phyloP scores from a whole-genome alignment of 2,113 vertebrate species.

The Jacana jacana region DNA sequence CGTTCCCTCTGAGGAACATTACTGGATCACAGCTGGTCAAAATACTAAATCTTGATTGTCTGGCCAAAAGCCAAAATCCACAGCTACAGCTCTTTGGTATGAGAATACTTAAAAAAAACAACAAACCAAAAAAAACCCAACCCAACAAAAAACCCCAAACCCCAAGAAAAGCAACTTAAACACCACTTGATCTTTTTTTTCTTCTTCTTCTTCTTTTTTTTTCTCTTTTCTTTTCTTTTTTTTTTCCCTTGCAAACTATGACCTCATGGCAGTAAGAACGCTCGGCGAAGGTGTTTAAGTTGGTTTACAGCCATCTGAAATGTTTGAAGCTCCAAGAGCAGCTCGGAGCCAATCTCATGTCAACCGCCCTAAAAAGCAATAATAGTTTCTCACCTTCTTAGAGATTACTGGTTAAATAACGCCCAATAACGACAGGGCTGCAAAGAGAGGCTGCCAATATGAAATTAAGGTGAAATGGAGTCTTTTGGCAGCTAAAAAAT shows the following conservation, averaged over 20 bases:
- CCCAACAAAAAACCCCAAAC: too few relatives aligned
- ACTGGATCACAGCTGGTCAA: slow-evolving; percentile 74
- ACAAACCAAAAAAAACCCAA: fast-evolving
- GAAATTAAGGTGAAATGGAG: slow-evolving; percentile 50
- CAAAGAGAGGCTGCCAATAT: slow-evolving; percentile 49
- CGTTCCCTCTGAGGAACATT: slow-evolving; percentile 68
- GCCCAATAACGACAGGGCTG: slow-evolving; percentile 31
- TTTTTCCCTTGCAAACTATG: slow-evolving; percentile 51
- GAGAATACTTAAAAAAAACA: slow-evolving; percentile 37
- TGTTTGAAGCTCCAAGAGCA: slow-evolving; percentile 51
- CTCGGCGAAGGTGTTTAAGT: slow-evolving; percentile 71
- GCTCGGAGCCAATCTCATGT: slow-evolving; percentile 59
- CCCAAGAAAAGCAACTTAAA: background rate
- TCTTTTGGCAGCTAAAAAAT: slow-evolving; percentile 60
- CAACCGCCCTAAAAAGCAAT: slow-evolving; percentile 65
- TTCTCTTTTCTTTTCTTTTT: slow-evolving; percentile 7
- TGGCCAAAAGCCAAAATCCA: slow-evolving; percentile 69
- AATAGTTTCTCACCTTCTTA: slow-evolving; percentile 75
- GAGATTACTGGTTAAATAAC: slow-evolving; percentile 70
- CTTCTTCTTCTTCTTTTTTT: background rate
- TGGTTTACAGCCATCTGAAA: slow-evolving; percentile 73
- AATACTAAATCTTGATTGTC: slow-evolving; percentile 69
- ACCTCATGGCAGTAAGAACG: slow-evolving; percentile 67
- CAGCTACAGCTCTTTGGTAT: slow-evolving; percentile 59
- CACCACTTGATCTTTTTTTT: slow-evolving; percentile 54